phyloP scores from a whole-genome alignment of 2,888 invertebrate genomes.

The Oscheius sp. region DNA sequence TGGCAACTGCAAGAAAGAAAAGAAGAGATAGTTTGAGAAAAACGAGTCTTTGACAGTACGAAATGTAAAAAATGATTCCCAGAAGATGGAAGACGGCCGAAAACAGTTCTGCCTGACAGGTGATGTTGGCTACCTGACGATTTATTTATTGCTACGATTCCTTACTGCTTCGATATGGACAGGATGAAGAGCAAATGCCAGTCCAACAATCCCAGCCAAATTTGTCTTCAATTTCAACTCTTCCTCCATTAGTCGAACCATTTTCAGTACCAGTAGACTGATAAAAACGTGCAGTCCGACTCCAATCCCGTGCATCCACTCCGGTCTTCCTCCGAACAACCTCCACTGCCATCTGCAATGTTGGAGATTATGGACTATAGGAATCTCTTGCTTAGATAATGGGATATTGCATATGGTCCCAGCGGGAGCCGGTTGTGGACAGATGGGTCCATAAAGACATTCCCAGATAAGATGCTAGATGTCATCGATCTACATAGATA shows the following conservation, averaged over 20 bases:
- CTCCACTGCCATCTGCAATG: slow-evolving; percentile 75
- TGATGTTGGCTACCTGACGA: slow-evolving; percentile 82
- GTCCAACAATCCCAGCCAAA: slow-evolving; percentile 74
- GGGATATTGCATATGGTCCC: not conserved
- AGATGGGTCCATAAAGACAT: slow-evolving; percentile 3
- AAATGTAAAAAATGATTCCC: slow-evolving; percentile 58
- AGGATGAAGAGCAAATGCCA: slow-evolving; percentile 89
- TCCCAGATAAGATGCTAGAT: not conserved
- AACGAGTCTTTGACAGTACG: not conserved
- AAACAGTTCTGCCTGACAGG: slow-evolving; percentile 89
- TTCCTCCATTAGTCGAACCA: slow-evolving; percentile 24
- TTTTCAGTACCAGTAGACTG: slow-evolving; percentile 70
- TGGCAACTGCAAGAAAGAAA: slow-evolving; percentile 88
- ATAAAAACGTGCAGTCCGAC: slow-evolving; percentile 80
- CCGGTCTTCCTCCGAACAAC: slow-evolving; percentile 72
- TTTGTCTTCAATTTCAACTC: not conserved
- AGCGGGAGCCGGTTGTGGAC: slow-evolving; percentile 2
- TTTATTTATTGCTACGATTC: not conserved
- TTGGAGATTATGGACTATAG: too few relatives aligned
- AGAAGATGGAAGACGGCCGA: slow-evolving; percentile 82
- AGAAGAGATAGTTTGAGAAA: slow-evolving; percentile 74
- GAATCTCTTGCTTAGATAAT: too few relatives aligned
- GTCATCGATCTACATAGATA: not conserved
- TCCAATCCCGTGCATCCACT: slow-evolving; percentile 81
- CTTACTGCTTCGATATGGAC: slow-evolving; percentile 88